Conservation (phyloP, 2,113 vertebrate species). For the Neolamprologus falcicula region DNA sequence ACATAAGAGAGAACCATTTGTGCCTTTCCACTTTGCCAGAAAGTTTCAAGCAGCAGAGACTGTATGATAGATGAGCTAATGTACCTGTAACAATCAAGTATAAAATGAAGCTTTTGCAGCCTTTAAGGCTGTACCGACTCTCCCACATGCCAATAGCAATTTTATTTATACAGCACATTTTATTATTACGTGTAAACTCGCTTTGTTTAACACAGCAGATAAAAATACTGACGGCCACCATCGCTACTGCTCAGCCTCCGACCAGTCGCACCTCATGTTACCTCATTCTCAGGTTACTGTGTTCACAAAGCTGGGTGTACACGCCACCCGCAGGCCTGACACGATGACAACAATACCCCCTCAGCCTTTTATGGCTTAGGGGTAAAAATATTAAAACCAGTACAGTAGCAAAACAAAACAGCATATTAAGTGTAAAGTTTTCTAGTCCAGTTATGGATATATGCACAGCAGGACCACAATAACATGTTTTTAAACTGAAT, state of each 20-base stretch:
- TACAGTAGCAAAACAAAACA: neutral
- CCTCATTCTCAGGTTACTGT: neutral
- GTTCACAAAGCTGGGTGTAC: neutral
- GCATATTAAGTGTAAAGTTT: neutral
- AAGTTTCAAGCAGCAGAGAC: neutral
- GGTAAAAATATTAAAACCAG: neutral
- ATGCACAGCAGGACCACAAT: neutral
- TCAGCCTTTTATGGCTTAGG: neutral
- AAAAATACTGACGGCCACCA: neutral
- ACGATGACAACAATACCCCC: neutral
- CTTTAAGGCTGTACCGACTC: neutral
- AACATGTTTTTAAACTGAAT: neutral
- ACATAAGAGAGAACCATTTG: neutral
- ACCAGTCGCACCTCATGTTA: neutral
- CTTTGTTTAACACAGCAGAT: neutral
- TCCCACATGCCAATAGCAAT: neutral
- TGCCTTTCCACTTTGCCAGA: neutral
- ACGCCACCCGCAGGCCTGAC: neutral
- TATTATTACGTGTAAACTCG: neutral
- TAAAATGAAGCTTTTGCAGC: neutral
- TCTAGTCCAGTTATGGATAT: neutral
- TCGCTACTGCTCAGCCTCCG: accelerated
- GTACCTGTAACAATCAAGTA: neutral
- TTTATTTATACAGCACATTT: neutral
- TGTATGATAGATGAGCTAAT: neutral